Evolutionary conservation across 2,888 invertebrate genomes (phyloP), one percentile per base, ranked within the genome.

Genomic region (Ferdinandea cuprea): DNA sequence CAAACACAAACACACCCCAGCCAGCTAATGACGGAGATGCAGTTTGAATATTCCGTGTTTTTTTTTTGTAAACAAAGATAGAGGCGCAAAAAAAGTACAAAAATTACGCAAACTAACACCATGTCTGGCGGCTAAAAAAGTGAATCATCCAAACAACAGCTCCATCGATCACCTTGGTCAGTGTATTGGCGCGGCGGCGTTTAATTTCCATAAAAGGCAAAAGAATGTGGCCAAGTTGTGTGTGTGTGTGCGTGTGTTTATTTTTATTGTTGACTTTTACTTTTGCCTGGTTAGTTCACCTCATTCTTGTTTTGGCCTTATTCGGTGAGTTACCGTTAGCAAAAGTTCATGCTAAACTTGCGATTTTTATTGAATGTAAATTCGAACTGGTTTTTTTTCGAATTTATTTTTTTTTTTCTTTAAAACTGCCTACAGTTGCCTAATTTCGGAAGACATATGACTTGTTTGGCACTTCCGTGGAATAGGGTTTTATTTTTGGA

Each of bases 141-240:
- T 63, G 65, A 65, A 65, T 74, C 73, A 73, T 32, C 35, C 3
- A 42, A 42, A 44, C 40, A 42, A 15, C 13, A 5, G 7, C 40
- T 58, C 37, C 56, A 78, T 59, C 52, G 72, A 72, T 66, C 65
- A 78, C 65, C 65, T 66, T 46, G 50, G 21, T 9, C 7, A 30
- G 19, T 54, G 50, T 56, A 15, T 42, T n/a, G n/a, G n/a, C n/a
- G n/a, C n/a, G n/a, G n/a, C 13, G 17, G 48, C 21, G 63, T 42
- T 32, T 46, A 30, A 40, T 68, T 54, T 54, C 68, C 68, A 73
- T 73, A 40, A 61, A 61, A 61, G 61, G 79, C 54, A 15, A 68
- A 74, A 15, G 74, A 79, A 79, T 79, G 68, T 68, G 66, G 61
- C 68, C 77, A 77, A 40, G 54, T 66, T 73, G 32, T 66, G n/a